phyloP scores from a whole-genome alignment of 2,888 invertebrate genomes.

The Synergus japonicus region DNA sequence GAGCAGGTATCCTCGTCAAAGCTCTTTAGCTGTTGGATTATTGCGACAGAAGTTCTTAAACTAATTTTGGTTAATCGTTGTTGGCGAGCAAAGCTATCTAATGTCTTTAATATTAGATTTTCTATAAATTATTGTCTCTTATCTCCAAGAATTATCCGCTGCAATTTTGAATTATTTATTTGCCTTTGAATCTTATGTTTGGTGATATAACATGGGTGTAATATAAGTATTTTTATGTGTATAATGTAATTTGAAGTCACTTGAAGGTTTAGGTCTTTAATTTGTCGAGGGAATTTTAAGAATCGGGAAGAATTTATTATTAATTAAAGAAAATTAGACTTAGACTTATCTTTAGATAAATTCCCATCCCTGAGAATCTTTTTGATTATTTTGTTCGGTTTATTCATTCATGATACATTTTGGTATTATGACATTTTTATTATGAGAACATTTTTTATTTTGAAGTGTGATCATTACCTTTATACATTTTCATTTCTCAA shows the following conservation, averaged over 20 bases:
- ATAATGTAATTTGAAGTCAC: no score
- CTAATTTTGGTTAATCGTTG: background rate
- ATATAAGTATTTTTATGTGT: no score
- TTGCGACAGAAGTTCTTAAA: background rate
- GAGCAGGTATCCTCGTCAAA: background rate
- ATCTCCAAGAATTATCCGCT: background rate
- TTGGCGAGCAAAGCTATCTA: constrained; percentile 11
- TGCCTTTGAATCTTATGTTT: background rate
- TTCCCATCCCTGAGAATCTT: no score
- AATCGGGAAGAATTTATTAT: no score
- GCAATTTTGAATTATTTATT: constrained; percentile 1
- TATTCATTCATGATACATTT: no score
- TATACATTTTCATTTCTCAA: constrained; percentile 43
- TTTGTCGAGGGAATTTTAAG: no score
- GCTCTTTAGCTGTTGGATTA: constrained; percentile 29
- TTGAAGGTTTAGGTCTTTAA: no score
- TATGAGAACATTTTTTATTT: constrained; percentile 34
- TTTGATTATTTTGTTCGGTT: no score
- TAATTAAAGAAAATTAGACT: no score
- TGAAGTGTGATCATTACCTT: constrained; percentile 24
- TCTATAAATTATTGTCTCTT: background rate
- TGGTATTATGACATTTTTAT: background rate
- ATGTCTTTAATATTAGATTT: constrained; percentile 9
- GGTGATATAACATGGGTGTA: no score
- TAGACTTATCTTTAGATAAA: no score